These are phyloP conservation scores for Galago senegalensis DNA, from an alignment of 2,797 vertebrate genomes.

Conservation along the genomic window DNA sequence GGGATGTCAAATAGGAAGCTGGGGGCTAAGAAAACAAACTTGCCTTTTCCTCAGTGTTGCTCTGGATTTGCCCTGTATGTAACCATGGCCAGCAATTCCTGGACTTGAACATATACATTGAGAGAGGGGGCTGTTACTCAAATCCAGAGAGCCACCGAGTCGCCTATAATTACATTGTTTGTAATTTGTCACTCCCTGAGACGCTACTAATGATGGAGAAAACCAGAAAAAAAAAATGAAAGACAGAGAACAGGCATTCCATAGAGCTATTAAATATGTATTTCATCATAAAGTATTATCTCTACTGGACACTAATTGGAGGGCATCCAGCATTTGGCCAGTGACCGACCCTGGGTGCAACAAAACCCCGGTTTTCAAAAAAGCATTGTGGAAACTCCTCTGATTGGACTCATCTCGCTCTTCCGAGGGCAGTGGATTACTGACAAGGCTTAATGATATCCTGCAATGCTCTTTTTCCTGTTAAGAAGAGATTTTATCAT, in stretches of 20 bases:
- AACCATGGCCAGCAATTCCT: background rate
- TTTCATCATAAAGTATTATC: slow-evolving; percentile 62
- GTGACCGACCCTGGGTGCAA: background rate
- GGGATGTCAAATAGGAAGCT: background rate
- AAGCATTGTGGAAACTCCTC: slow-evolving; percentile 37
- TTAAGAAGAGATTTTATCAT: slow-evolving; percentile 73
- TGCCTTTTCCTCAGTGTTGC: slow-evolving; percentile 14
- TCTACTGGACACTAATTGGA: slow-evolving; percentile 31
- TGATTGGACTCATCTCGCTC: slow-evolving; percentile 46
- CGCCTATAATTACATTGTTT: background rate
- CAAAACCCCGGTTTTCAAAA: slow-evolving; percentile 60
- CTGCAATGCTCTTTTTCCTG: slow-evolving; percentile 27
- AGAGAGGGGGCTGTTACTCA: background rate
- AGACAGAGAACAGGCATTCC: slow-evolving; percentile 52
- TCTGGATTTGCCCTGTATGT: slow-evolving; percentile 12
- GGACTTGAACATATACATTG: slow-evolving; percentile 51
- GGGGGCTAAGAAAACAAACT: background rate
- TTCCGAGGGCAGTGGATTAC: slow-evolving; percentile 9
- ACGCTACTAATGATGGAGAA: slow-evolving; percentile 20
- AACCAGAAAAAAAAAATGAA: slow-evolving; percentile 58
- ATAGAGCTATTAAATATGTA: slow-evolving; percentile 53
- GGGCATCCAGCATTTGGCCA: slow-evolving; percentile 36
- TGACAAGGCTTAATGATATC: slow-evolving; percentile 67
- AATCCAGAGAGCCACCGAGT: background rate
- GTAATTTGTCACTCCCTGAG: slow-evolving; percentile 41